Percentiles rank a stretch among this genome's conserved stretches.
Conservation (phyloP, 2,888 invertebrate species). For the Sarcophaga caerulescens region DNA sequence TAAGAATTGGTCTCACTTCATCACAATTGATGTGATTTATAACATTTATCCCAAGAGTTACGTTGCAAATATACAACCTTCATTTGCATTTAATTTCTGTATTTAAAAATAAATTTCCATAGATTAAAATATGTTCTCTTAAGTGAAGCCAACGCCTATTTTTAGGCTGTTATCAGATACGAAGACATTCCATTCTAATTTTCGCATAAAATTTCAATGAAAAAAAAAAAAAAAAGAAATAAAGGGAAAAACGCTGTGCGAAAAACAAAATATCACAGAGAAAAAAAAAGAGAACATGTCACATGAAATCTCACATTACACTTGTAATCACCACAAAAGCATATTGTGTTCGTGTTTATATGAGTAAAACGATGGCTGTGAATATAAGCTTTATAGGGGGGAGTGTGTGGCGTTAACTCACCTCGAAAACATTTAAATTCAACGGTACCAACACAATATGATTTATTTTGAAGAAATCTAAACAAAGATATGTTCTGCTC, state of each 20-base stretch:
- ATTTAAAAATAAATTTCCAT: too few relatives aligned
- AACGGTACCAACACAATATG: conserved; percentile 33
- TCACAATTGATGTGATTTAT: too few relatives aligned
- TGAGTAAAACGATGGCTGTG: too few relatives aligned
- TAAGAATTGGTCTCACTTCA: too few relatives aligned
- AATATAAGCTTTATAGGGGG: neutral
- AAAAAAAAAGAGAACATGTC: conserved; percentile 45
- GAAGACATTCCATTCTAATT: conserved; percentile 18
- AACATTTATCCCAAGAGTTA: too few relatives aligned
- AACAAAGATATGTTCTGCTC: conserved; percentile 37
- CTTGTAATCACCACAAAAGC: conserved; percentile 41
- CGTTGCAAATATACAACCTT: too few relatives aligned
- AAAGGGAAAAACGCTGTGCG: neutral
- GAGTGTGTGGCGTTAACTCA: conserved; percentile 39
- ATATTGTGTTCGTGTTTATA: neutral
- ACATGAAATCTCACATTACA: conserved; percentile 57
- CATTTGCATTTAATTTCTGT: too few relatives aligned
- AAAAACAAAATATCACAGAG: conserved; percentile 28
- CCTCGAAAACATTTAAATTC: conserved; percentile 17
- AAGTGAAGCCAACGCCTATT: conserved; percentile 47
- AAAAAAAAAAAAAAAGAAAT: neutral
- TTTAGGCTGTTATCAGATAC: conserved; percentile 36
- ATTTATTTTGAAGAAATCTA: conserved; percentile 61
- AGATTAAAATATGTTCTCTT: neutral
- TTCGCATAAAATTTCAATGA: neutral